Base-by-base conservation (phyloP, 2,888 invertebrate genomes). In the Sthenelais limicola region DNA sequence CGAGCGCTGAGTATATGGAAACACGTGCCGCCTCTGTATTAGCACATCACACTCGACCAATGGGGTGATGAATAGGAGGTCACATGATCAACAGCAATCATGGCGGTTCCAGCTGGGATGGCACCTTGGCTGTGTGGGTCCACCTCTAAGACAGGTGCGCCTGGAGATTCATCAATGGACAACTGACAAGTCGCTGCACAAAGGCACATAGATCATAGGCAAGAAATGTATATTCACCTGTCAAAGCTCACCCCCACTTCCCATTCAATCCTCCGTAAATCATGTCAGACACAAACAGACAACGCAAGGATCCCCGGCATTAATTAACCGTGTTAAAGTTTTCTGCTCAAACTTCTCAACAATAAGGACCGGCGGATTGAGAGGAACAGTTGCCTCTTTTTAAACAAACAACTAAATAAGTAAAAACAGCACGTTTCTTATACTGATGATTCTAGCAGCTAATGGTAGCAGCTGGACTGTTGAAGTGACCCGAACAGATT, bases 41-140 rank as follows among this genome's bases (percentile, higher is more conserved):
- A 62, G 62, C 62, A 62, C 62, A 62, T 62, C 62, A 38, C 62
- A 15, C 12, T 43, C 62, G 43, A 43, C 62, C 62, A 62, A 62
- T 62, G 62, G 62, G 62, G 62, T 62, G 62, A 62, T 62, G 62
- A 62, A 62, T 62, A 62, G 12, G 4, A 26, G 62, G 62, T 62
- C 62, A 62, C 26, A 43, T 62, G 62, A 62, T 62, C 62, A 62
- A 62, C 62, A 62, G 62, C 62, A 62, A 62, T 62, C 62, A 62
- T 62, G 62, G 62, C 62, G 35, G 62, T 43, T 62, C 62, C 62
- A 62, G 62, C 62, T 62, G 62, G 62, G 62, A 62, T 62, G 62
- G 62, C 62, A 62, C 62, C 62, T 62, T 43, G 62, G 62, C 21
- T 21, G 38, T 18, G 62, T 1, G 5, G n/a, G 62, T 62, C 62